Base-by-base conservation (phyloP, 2,888 invertebrate species). In the Hoplodrina ambigua region DNA sequence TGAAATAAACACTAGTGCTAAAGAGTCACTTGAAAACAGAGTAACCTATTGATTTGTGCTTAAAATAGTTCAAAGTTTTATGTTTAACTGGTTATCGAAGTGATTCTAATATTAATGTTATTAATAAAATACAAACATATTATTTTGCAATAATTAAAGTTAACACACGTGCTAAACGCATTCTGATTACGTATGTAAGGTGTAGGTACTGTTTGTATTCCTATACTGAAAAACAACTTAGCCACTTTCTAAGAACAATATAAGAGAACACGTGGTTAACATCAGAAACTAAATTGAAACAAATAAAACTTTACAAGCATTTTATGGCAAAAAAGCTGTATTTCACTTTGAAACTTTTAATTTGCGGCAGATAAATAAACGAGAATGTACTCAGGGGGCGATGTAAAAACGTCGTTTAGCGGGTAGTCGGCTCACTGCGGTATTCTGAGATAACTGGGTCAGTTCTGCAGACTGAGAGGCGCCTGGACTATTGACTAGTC, bases 381-480 rank as follows among this genome's bases (percentile, higher is more conserved):
- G 60, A 53, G 64, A 77, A 73, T 72, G 72, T 80, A 72, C 76
- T 72, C 69, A 46, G 20, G 72, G 74, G 60, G 46, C 70, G 54
- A 79, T 76, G 74, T 81, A 78, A 81, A 81, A 84, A 73, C 54
- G 66, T 61, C 62, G 63, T 77, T 82, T 82, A 83, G 80, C 58
- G 69, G 73, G 69, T 78, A 84, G 85, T 85, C 86, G 83, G 83
- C 81, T 82, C 86, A 84, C 86, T 87, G 90, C 87, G 87, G 85
- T 80, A 83, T 82, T 85, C 85, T 74, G 83, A 88, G 87, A 91
- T 90, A 92, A 90, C 88, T 90, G 89, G 93, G 93, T 91, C 92
- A 89, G 80, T 82, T 78, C 85, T 83, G 85, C 88, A 93, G 93
- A 93, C 94, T 84, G 82, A 81, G 79, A 37, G 84, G 85, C 84